Percentiles rank a stretch among this genome's conserved stretches.
phyloP scores from a whole-genome alignment of 2,797 vertebrate genomes.

The Rhodeus uyekii region DNA sequence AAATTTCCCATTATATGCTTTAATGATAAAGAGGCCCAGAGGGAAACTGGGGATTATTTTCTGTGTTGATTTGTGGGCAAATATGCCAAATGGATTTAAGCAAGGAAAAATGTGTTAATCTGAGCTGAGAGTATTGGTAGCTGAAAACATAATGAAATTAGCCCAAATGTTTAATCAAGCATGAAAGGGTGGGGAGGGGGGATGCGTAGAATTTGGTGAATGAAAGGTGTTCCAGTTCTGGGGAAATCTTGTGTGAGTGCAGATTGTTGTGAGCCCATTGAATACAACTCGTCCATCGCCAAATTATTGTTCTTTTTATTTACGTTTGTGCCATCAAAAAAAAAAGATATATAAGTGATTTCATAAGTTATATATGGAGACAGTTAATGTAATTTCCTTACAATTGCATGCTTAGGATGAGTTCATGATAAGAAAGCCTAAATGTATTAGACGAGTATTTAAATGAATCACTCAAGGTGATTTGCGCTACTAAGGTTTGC shows the following conservation, averaged over 20 bases:
- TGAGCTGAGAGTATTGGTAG: neutral
- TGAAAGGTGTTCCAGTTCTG: constrained; percentile 3
- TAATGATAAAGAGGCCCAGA: neutral
- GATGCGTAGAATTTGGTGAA: neutral
- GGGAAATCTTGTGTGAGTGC: neutral
- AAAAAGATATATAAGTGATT: neutral
- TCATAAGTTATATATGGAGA: neutral
- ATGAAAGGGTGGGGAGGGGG: neutral
- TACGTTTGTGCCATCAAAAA: neutral
- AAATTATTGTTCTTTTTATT: neutral
- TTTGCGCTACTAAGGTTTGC: too few species aligned
- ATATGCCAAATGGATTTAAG: neutral
- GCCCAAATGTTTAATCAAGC: constrained; percentile 4
- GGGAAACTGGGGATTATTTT: constrained; percentile 13
- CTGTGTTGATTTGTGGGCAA: neutral
- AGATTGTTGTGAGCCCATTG: neutral
- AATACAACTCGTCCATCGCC: neutral
- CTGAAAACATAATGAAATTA: constrained; percentile 27
- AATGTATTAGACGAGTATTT: too few species aligned
- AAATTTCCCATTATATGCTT: constrained; percentile 2
- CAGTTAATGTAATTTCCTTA: neutral
- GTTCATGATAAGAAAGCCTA: neutral
- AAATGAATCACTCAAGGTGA: too few species aligned
- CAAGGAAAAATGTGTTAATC: constrained; percentile 9
- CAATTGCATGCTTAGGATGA: neutral